Evolutionary conservation across 2,888 invertebrate species (phyloP), one percentile per base, ranked within the genome.

Genomic region (Apamea epomidion): DNA sequence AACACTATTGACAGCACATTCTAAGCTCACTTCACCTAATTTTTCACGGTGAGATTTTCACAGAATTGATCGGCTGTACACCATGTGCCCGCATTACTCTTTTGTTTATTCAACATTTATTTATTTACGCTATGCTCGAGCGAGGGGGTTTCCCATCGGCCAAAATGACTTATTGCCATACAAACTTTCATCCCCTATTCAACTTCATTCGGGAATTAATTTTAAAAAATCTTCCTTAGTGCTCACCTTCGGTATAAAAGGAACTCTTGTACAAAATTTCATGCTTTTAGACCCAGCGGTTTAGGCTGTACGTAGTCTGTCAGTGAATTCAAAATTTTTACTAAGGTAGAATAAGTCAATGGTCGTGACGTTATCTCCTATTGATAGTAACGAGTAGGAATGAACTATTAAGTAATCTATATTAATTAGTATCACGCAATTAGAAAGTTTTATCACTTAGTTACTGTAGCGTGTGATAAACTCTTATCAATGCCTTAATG

Each of bases 401-500:
- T 51, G 8, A 80, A 64, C 71, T 72, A 71, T 76, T 81, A 72
- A n/a, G 25, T 81, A 74, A 81, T 65, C 42, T 60, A 42, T 69
- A 62, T 42, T 29, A 75, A 37, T 54, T 62, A 48, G 16, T 71
- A 73, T 65, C 78, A 62, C 62, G 8, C 32, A 71, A 82, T 82
- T 58, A 74, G 77, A 78, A 86, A 82, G 78, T 67, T 67, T 71
- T 65, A 78, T 67, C 69, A 65, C 29, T 21, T 45, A 42, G 42
- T 25, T n/a, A 48, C 32, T 51, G 25, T 14, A 72, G 6, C 29
- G 29, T 68, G 21, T 21, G 51, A 73, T 51, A 54, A 21, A 32
- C 60, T 82, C n/a, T 74, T 82, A 85, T 85, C 86, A 73, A 6
- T 67, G 67, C 21, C 37, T 73, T 74, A 67, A 62, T 77, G 54